Evolutionary conservation across 2,113 vertebrate species (phyloP).

Genomic region (Lanius ludovicianus): DNA sequence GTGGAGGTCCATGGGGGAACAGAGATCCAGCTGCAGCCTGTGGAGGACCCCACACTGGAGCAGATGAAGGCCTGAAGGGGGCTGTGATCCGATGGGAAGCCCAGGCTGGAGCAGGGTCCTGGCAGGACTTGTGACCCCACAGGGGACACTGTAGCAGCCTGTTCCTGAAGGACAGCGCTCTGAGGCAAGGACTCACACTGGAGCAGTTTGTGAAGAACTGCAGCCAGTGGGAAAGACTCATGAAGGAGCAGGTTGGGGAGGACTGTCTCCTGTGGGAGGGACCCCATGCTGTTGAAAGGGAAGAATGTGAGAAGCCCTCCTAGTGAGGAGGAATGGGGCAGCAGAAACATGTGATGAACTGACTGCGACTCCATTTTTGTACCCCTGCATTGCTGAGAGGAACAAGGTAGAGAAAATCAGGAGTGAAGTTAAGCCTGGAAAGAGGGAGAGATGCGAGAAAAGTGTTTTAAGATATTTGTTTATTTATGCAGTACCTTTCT

Average conservation of each 20-base stretch:
- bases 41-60: background rate
- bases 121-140: background rate
- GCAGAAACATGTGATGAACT: background rate
- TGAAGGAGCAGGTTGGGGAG: background rate
- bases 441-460: background rate
- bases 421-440: background rate
- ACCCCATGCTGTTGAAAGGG: background rate
- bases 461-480: background rate
- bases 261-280: background rate
- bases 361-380: rapidly evolving
- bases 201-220: background rate
- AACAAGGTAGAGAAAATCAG: background rate
- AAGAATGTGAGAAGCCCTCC: background rate
- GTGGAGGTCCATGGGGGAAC: background rate
- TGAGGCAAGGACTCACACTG: background rate
- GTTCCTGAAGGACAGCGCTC: background rate
- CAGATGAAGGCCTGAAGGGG: background rate
- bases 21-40: background rate
- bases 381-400: background rate
- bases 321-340: background rate
- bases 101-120: background rate
- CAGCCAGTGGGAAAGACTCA: background rate
- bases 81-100: rapidly evolving
- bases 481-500: background rate
- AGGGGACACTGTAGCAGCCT: background rate